Evolutionary conservation across 2,888 invertebrate species (phyloP), one percentile per base, ranked within the genome.

Genomic region (Ptilodon capucinus): DNA sequence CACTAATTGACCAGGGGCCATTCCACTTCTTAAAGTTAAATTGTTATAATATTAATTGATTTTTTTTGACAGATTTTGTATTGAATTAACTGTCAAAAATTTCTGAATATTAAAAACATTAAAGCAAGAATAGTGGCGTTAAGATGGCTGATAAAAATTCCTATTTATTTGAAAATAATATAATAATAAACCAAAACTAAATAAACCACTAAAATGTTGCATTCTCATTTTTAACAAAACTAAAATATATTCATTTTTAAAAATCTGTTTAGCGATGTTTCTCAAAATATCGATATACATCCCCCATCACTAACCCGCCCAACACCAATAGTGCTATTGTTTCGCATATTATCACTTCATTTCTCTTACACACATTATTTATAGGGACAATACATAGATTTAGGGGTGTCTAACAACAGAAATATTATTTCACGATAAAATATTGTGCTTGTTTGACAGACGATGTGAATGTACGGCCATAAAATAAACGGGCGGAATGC

Each of bases 291-390:
- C 63, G 66, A 66, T 54, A 53, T 40, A 44, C 39, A 46, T 17
- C 42, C 54, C 62, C 48, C 76, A 45, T 68, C 76, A 53, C 71
- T 74, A 80, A 54, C 53, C 58, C 62, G 69, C 64, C 59, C 61
- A 71, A 71, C 76, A 74, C 75, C 68, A 66, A 56, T 61, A 56
- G 49, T 63, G 57, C 68, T 62, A 79, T 76, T 80, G 80, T 81
- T 74, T 61, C 64, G 76, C 77, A 76, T 79, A 83, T 88, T 86
- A 88, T 88, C 88, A 85, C 84, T 84, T 80, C 53, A 64, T 60
- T 64, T 58, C 61, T 73, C 74, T 64, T 75, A 81, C 78, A 80
- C 74, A 67, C 59, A 66, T 82, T 73, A 84, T 84, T 85, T 85
- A 85, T 84, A 69, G 71, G 60, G 68, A 67, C 75, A 69, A 73